Evolutionary conservation across 1,140 invertebrate genomes (phyloP), one percentile per base, ranked within the genome.

Genomic region (Asobara japonica): DNA sequence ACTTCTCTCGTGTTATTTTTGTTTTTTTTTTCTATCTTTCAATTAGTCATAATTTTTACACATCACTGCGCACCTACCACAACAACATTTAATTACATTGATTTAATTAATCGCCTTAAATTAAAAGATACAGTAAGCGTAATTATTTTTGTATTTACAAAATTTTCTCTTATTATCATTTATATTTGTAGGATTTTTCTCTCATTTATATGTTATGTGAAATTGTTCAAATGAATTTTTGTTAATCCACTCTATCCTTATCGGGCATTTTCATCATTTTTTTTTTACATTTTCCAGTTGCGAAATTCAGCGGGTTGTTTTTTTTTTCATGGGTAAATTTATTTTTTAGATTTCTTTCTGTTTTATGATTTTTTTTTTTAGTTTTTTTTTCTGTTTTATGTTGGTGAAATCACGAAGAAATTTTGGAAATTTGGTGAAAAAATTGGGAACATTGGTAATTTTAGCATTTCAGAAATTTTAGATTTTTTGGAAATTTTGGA

Each of bases 101-200:
- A 86, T 84, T 85, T 83, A 84, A 83, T 87, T 86, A 85, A 84
- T 86, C 80, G 85, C 80, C 83, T 87, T 86, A 84, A 85, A 84
- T 80, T 87, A 86, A 86, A 83, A 87, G 86, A 84, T 87, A 87
- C 83, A 87, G 79, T 87, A 87, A 87, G 86, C 86, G 85, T 87
- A 87, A 86, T 87, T 87, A 86, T 86, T 85, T 86, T 83, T 87
- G 85, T 86, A 86, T 87, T 80, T 86, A 86, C 84, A 87, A 84
- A 64, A 33, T 71, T 38, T n/a, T 82, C 83, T 84, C 51, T 56
- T 56, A 22, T 56, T 56, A 56, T 56, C 51, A 56, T 56, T 22
- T 56, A 56, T 56, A 56, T 56, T 25, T 56, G 22, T 56, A 56
- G 76, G n/a, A n/a, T 79, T 65, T 82, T 84, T 80, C 65, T 84